phyloP scores from a whole-genome alignment of 2,797 vertebrate species.

The Myiotriccus ornatus region DNA sequence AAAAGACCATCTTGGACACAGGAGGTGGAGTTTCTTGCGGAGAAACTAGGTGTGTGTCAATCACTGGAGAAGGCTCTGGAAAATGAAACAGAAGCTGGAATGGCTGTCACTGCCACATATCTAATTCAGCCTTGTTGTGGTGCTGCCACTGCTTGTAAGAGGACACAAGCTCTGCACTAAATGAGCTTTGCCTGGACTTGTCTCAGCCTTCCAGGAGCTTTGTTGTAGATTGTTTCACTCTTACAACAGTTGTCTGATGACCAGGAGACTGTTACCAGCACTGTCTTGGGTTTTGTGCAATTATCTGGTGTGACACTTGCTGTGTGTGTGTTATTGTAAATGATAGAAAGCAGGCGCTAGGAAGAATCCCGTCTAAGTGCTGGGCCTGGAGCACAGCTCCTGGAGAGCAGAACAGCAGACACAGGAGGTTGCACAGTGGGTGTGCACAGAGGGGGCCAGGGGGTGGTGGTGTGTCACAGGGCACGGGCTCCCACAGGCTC shows the following conservation, averaged over 20 bases:
- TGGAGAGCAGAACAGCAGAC: not conserved
- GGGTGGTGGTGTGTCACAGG: not conserved
- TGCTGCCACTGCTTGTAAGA: not conserved
- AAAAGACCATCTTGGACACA: not conserved
- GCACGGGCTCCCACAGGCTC: not conserved
- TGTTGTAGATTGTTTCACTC: accelerated
- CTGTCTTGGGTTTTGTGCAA: not conserved
- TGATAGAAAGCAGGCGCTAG: not conserved
- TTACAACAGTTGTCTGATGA: not conserved
- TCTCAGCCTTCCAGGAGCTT: not conserved
- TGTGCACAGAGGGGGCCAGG: not conserved
- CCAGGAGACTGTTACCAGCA: not conserved
- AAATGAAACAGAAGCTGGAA: not conserved
- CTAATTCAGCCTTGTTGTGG: not conserved
- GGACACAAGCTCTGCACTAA: accelerated
- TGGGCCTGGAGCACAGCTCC: not conserved
- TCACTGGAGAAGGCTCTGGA: not conserved
- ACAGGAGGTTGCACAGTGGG: not conserved
- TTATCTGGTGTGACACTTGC: not conserved
- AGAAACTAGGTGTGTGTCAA: not conserved
- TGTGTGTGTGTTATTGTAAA: accelerated
- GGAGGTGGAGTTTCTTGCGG: not conserved
- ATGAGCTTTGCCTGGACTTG: not conserved
- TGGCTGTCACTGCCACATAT: not conserved
- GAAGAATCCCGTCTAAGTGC: not conserved